Base-by-base conservation (phyloP, 2,797 vertebrate genomes). In the Botia almorhae region DNA sequence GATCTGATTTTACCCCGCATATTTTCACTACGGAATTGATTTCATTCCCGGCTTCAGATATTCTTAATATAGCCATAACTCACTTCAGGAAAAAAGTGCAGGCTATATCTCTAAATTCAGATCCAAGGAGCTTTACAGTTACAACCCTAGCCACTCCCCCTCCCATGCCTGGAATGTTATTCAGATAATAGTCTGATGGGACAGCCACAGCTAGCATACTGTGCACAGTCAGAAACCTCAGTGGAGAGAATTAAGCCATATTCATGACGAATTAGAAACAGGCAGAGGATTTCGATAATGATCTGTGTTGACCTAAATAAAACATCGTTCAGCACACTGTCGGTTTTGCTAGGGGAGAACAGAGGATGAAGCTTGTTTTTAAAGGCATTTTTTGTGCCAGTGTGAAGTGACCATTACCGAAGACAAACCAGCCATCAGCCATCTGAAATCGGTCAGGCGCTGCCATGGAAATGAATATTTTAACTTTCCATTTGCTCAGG, bases 61-160 rank as follows among this genome's bases (percentile, higher is more conserved):
- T 92, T 91, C 92, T 92, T 93, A 92, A 94, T 93, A 92, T 92
- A 92, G 89, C 91, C 87, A 93, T 94, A 93, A 93, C 90, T 91
- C 90, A 89, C 88, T 78, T 84, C 80, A 87, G 70, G 51, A 36
- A 88, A 90, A 89, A 91, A 90, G 87, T 87, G 87, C 85, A 88
- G 90, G 89, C 89, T 90, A 90, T 91, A 90, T 86, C 87, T 88
- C 84, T 87, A 84, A 87, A 91, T 89, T 86, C 87, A 83, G 85
- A 91, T 89, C 80, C 88, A 82, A 82, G 69, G 78, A 89, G 85
- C 89, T 87, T 82, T 43, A 69, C 14, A 23, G 29, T 70, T 29
- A 70, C 29, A 70, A 70, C 16, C 21, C 26, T 19, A 48, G 21
- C 63, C 63, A n/a, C 46, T 17, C 29, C 67, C 61, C 58, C 73